A percentile compares a stretch with the other conserved stretches of the same genome.
Evolutionary conservation across 92 coral and sea anemone species (phyloP).

Genomic region (Parazoanthus darwini): DNA sequence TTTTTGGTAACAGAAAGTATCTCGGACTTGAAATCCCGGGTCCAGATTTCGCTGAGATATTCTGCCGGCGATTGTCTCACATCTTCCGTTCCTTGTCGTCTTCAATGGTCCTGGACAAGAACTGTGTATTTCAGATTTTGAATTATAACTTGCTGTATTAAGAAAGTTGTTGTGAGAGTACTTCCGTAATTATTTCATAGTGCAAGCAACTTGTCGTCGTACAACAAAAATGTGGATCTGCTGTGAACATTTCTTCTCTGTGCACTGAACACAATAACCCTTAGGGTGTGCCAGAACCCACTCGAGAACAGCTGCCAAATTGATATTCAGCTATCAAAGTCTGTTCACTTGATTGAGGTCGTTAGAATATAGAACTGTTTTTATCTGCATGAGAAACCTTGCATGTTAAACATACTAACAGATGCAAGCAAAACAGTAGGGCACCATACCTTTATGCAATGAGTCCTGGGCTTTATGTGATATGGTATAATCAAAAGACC

Average conservation of each 20-base stretch:
- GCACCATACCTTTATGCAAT: not conserved
- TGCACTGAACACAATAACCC: not conserved
- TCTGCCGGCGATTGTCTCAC: not conserved
- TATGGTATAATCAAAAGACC: not conserved
- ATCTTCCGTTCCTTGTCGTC: not conserved
- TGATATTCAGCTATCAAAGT: not conserved
- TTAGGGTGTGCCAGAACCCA: constrained; percentile 4
- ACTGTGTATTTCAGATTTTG: not conserved
- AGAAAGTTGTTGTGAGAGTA: not conserved
- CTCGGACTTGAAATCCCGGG: not conserved
- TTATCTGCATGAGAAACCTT: constrained; percentile 25
- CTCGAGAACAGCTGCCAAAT: not conserved
- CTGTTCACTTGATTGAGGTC: constrained; percentile 16
- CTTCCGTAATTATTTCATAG: not conserved
- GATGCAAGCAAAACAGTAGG: constrained; percentile 6
- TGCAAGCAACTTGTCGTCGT: not conserved
- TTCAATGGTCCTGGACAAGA: not conserved
- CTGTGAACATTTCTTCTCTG: constrained; percentile 1
- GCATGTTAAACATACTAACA: not conserved
- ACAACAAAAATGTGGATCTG: not conserved
- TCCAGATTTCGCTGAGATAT: not conserved
- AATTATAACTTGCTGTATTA: not conserved
- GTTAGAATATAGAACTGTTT: not conserved
- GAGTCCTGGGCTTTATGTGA: not conserved
- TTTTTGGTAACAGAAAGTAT: not conserved